Base-by-base conservation (phyloP, 2,113 vertebrate species). In the Poeciliopsis turrubarensis region DNA sequence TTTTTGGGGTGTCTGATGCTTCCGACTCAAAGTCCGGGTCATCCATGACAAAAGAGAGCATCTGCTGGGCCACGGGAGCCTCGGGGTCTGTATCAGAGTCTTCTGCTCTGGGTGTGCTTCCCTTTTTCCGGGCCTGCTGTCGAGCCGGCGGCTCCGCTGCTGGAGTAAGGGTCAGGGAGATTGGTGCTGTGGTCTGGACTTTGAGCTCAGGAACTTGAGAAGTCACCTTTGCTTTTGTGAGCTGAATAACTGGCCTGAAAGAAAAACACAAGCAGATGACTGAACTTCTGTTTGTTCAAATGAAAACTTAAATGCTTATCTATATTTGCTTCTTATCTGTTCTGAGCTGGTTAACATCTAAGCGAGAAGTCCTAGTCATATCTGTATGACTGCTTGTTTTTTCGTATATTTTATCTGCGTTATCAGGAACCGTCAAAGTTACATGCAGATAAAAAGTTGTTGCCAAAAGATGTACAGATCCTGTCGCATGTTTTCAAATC, bases 31-130 rank as follows among this genome's bases (percentile, higher is more conserved):
- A 99, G 89, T 99, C 98, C 0, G 97, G 98, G 89, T 99, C 97
- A 0, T 99, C 98, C 98, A 99, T 96, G 80, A 99, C 90, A 1
- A 98, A 99, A 0, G 98, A 99, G 30, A 99, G 95, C 96, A 98
- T 95, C 89, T 99, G 97, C 15, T 96, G 94, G 11, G 97, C 96
- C 0, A 96, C 94, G 0, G 97, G 96, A 6, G 94, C 95, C 78
- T 98, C 97, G 0, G 87, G 90, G 70, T 99, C 98, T 0, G 96
- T 95, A 54, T 98, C 97, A 0, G 97, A 97, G 0, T 96, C 95
- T 3, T 95, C 95, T 0, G 75, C 88, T 77, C 26, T 85, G 82
- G 70, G 86, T 5, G 29, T 60, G 31, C 64, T 51, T 13, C 85
- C 89, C 70, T 92, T 89, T 77, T 89, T 92, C 62, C 76, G 94